Conservation (phyloP, 2,888 invertebrate genomes). For the Eristalis intricaria region DNA sequence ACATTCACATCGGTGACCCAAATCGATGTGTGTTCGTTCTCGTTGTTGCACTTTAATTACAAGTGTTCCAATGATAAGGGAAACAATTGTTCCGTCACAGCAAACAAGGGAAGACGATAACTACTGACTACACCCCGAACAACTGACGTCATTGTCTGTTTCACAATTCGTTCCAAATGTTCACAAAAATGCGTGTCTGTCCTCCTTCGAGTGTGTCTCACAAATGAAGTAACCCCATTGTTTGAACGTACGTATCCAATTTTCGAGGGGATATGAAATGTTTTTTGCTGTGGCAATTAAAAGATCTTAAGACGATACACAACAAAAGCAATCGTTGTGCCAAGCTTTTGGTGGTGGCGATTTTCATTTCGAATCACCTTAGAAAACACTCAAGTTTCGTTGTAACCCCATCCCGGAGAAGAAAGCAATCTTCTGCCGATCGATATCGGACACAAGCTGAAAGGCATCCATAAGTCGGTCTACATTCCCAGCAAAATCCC, state of each 20-base stretch:
- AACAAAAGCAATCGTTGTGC: too few species aligned
- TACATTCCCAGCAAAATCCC: neutral
- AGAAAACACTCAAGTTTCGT: too few species aligned
- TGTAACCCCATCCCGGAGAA: neutral
- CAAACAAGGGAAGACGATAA: neutral
- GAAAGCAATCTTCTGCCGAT: neutral
- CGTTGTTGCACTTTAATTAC: conserved; percentile 51
- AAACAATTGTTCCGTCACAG: neutral
- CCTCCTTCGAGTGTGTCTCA: neutral
- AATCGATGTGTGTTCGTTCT: neutral
- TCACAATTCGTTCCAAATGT: conserved; percentile 15
- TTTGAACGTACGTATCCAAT: neutral
- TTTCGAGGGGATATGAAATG: neutral
- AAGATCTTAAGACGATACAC: neutral
- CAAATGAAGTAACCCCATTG: neutral
- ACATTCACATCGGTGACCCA: conserved; percentile 17
- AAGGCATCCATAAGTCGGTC: neutral
- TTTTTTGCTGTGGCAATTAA: neutral
- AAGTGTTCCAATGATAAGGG: conserved; percentile 48
- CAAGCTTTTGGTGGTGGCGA: neutral
- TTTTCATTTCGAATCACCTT: neutral
- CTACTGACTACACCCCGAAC: neutral
- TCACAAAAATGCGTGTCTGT: neutral
- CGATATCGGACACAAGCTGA: neutral
- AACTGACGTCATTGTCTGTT: conserved; percentile 22